A percentile compares a stretch with the other conserved stretches of the same genome.
These are phyloP conservation scores for Drosophila guanche DNA, from an alignment of 1,140 invertebrate species.

Conservation along the genomic window DNA sequence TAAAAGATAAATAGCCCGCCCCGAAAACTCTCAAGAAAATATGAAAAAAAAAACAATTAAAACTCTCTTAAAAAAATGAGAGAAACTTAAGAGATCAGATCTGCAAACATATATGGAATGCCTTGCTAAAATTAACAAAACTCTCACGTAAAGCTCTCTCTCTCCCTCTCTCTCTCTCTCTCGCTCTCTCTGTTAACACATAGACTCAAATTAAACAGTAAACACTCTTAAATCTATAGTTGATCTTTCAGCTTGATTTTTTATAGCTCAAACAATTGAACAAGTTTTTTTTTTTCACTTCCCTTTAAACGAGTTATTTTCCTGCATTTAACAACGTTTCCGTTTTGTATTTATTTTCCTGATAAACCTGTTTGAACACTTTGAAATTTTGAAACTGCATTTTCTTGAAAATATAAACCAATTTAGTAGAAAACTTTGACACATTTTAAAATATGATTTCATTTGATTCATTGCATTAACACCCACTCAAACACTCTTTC, in stretches of 20 bases:
- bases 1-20: constrained; percentile 30
- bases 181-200: constrained; percentile 7
- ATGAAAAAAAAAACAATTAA: constrained; percentile 16
- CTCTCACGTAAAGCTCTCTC: constrained; percentile 8
- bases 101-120: constrained; percentile 18
- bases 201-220: constrained; percentile 47
- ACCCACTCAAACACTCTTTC: constrained; percentile 1
- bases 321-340: background rate
- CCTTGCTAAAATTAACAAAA: constrained; percentile 33
- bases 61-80: constrained; percentile 2
- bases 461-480: constrained; percentile 5
- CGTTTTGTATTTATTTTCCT: constrained; percentile 14
- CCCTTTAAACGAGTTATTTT: constrained; percentile 20
- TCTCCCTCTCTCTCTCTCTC: too few relatives aligned
- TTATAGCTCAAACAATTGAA: constrained; percentile 55
- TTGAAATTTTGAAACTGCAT: too few relatives aligned
- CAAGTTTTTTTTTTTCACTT: constrained; percentile 52
- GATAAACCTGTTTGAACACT: too few relatives aligned
- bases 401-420: too few relatives aligned
- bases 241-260: constrained; percentile 56
- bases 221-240: constrained; percentile 53
- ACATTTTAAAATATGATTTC: constrained; percentile 28
- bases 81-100: constrained; percentile 3
- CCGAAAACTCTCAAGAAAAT: constrained; percentile 25
- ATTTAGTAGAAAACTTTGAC: background rate